These are phyloP conservation scores for Blera fallax DNA, from an alignment of 2,888 invertebrate species.

Conservation along the genomic window DNA sequence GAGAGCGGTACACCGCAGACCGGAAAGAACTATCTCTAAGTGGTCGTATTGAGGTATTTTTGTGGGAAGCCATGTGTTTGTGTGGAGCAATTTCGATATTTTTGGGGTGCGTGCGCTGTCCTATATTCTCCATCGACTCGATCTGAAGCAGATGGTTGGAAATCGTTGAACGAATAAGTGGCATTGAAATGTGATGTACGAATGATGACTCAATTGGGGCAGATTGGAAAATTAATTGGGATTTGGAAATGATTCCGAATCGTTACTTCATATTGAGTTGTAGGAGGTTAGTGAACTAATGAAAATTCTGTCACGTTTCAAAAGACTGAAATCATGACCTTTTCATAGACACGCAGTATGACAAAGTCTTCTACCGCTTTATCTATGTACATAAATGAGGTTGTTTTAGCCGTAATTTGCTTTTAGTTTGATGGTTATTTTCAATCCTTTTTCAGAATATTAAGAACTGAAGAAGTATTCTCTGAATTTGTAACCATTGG, in stretches of 20 bases:
- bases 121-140: not conserved
- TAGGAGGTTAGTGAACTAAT: not conserved
- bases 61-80: not conserved
- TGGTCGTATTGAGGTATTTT: slow-evolving; percentile 21
- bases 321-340: too few species aligned
- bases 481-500: too few species aligned
- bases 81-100: slow-evolving; percentile 2
- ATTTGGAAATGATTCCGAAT: not conserved
- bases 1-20: not conserved
- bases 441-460: too few species aligned
- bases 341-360: too few species aligned
- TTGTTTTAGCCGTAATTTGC: too few species aligned
- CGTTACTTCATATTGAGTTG: not conserved
- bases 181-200: slow-evolving; percentile 11
- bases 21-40: slow-evolving; percentile 46
- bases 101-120: not conserved
- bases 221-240: not conserved
- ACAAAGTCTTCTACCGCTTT: too few species aligned
- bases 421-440: too few species aligned
- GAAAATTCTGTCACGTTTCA: too few species aligned
- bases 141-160: slow-evolving; percentile 31
- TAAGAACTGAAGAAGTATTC: too few species aligned
- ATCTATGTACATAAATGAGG: too few species aligned
- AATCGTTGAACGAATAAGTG: slow-evolving; percentile 22
- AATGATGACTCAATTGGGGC: not conserved